These are phyloP conservation scores for Thamnaconus septentrionalis DNA, from an alignment of 2,113 vertebrate genomes.

Conservation along the genomic window DNA sequence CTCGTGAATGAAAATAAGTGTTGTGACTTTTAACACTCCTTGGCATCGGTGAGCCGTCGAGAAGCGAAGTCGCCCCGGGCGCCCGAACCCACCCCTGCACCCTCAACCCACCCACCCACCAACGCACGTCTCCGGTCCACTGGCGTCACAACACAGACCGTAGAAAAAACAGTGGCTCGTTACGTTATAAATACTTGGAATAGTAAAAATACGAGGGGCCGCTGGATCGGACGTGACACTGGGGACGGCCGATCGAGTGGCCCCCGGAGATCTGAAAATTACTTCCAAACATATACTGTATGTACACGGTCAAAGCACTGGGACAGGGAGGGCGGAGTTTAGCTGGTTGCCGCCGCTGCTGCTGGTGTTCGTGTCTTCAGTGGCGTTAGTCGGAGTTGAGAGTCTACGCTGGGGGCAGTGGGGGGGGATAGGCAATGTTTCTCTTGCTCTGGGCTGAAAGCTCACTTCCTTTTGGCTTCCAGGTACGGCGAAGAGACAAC, in stretches of 20 bases:
- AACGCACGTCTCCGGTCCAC: conserved; percentile 25
- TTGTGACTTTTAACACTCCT: conserved; percentile 26
- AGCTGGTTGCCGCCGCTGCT: conserved; percentile 12
- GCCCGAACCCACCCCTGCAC: conserved; percentile 18
- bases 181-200: conserved; percentile 53
- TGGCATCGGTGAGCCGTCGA: conserved; percentile 22
- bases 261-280: conserved; percentile 39
- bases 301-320: conserved; percentile 48
- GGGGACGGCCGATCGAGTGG: conserved; percentile 35
- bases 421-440: not conserved
- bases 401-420: conserved; percentile 8
- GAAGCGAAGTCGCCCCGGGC: not conserved
- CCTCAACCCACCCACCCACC: too few relatives aligned
- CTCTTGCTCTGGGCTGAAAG: too few relatives aligned
- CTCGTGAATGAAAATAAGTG: not conserved
- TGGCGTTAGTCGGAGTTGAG: not conserved
- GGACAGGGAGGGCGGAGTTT: conserved; percentile 51
- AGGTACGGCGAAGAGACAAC: too few relatives aligned
- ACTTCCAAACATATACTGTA: conserved; percentile 38
- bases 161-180: conserved; percentile 58
- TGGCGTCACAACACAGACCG: conserved; percentile 49
- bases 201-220: conserved; percentile 46
- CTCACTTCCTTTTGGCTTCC: too few relatives aligned
- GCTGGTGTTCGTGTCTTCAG: conserved; percentile 41
- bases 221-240: conserved; percentile 35